Percentiles rank a stretch among this genome's conserved stretches.
Conservation (phyloP, 2,113 vertebrate genomes). For the Pelecanoides urinatrix region DNA sequence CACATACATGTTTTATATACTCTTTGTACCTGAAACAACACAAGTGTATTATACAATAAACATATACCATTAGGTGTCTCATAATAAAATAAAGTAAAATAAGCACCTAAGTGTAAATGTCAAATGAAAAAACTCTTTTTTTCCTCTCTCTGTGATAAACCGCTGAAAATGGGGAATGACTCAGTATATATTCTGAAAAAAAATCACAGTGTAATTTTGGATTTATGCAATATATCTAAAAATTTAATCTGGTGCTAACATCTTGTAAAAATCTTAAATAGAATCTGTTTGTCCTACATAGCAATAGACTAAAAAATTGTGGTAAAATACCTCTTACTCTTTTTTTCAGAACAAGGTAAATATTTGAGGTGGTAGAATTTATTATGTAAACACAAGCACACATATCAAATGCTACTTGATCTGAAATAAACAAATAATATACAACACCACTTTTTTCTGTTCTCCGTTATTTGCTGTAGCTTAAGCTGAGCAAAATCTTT, state of each 20-base stretch:
- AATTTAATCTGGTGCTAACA: not conserved
- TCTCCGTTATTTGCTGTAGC: not conserved
- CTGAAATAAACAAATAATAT: not conserved
- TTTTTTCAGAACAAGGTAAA: not conserved
- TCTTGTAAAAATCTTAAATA: not conserved
- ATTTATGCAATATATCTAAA: not conserved
- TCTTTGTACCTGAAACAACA: not conserved
- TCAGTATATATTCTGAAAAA: not conserved
- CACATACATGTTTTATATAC: not conserved
- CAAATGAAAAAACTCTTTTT: rapidly evolving
- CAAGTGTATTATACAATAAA: not conserved
- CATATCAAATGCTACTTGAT: not conserved
- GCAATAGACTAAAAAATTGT: not conserved
- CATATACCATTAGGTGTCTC: not conserved
- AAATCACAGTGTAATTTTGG: not conserved
- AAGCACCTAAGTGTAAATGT: not conserved
- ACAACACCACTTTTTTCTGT: not conserved
- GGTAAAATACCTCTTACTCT: not conserved
- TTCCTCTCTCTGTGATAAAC: not conserved
- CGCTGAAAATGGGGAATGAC: not conserved
- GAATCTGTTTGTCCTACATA: rapidly evolving
- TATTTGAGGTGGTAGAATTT: not conserved
- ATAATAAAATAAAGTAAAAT: not conserved
- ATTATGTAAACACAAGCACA: not conserved
- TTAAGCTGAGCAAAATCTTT: not conserved